Conservation (phyloP, 2,888 invertebrate species). For the Sceliomorpha sp. region DNA sequence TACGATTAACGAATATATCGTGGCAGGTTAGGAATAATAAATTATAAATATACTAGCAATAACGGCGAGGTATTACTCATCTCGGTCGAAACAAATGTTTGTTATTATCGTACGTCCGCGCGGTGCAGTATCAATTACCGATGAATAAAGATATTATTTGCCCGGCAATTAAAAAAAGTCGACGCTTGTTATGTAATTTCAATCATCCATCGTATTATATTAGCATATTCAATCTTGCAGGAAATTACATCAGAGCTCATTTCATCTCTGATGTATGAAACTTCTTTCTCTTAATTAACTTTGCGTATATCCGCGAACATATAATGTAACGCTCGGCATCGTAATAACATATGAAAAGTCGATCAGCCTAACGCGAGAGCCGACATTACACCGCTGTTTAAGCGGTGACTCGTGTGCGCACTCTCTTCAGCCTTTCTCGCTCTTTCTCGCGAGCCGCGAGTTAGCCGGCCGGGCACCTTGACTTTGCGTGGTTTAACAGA, state of each 20-base stretch:
- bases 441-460: too few relatives aligned
- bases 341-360: conserved; percentile 16
- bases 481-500: conserved; percentile 64
- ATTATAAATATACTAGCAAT: too few relatives aligned
- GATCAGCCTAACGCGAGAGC: conserved; percentile 33
- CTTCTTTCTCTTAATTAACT: neutral
- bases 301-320: neutral
- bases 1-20: too few relatives aligned
- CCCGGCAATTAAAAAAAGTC: conserved; percentile 1
- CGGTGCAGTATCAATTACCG: conserved; percentile 14
- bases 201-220: conserved; percentile 12
- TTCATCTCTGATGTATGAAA: neutral
- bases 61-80: conserved; percentile 15
- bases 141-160: conserved; percentile 17
- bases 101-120: conserved; percentile 5
- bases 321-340: neutral
- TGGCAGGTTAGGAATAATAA: too few relatives aligned
- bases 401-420: conserved; percentile 42
- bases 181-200: conserved; percentile 5
- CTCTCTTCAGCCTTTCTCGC: too few relatives aligned
- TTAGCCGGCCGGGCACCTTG: conserved; percentile 31
- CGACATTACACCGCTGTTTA: conserved; percentile 16
- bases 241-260: neutral
- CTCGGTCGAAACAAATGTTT: neutral
- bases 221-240: conserved; percentile 9